phyloP scores from a whole-genome alignment of 2,797 vertebrate species.

The Platyrinchus mystaceus region DNA sequence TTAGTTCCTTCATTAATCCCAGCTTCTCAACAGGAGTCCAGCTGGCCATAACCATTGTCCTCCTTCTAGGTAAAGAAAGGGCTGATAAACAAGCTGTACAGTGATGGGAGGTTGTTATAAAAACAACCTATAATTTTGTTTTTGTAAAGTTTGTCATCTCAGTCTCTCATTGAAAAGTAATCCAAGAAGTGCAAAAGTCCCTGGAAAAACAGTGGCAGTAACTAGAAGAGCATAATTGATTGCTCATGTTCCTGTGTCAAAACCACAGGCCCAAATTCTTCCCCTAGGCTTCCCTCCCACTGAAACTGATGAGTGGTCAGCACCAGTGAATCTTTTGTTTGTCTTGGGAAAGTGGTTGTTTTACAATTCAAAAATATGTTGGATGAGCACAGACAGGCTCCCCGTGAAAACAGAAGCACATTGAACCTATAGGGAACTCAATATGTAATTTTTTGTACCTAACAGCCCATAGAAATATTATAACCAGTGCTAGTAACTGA shows the following conservation, averaged over 20 bases:
- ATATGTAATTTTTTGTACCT: not conserved
- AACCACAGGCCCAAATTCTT: not conserved
- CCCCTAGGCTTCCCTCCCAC: not conserved
- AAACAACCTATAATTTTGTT: not conserved
- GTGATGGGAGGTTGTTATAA: not conserved
- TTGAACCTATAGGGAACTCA: not conserved
- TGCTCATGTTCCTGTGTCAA: not conserved
- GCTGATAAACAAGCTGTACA: not conserved
- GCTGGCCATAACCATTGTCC: not conserved
- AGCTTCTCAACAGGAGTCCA: not conserved
- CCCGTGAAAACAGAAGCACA: not conserved
- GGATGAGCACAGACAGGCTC: not conserved
- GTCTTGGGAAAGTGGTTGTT: not conserved
- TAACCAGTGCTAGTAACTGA: not conserved
- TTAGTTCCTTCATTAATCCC: not conserved
- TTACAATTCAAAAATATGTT: fast-evolving
- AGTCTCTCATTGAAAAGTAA: not conserved
- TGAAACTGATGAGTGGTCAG: not conserved
- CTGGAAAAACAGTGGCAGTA: not conserved
- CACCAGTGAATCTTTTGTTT: not conserved
- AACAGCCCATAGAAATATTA: not conserved
- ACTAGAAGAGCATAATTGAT: not conserved
- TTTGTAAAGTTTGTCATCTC: not conserved
- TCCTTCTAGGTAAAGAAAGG: not conserved
- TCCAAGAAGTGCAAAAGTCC: not conserved